Percentiles rank a stretch among this genome's conserved stretches.
phyloP scores from a whole-genome alignment of 1,140 invertebrate genomes.

The Drosophila novamexicana region DNA sequence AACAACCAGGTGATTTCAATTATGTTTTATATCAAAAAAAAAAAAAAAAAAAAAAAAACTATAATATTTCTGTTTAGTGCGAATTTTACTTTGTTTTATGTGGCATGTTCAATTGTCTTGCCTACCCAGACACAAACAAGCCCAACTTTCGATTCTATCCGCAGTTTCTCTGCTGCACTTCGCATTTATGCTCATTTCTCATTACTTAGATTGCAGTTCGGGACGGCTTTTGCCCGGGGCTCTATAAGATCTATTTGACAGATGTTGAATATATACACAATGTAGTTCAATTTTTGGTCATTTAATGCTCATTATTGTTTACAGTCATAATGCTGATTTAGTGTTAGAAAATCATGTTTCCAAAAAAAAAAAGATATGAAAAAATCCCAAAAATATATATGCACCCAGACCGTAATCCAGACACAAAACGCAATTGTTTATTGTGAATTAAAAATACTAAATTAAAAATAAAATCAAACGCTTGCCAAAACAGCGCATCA shows the following conservation, averaged over 20 bases:
- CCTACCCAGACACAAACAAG: conserved; percentile 49
- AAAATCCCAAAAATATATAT: no score
- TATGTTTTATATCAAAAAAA: conserved; percentile 28
- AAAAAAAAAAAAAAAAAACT: conserved; percentile 18
- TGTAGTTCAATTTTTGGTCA: conserved; percentile 37
- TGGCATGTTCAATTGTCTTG: conserved; percentile 72
- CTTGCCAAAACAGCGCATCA: conserved; percentile 64
- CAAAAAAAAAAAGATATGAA: not conserved
- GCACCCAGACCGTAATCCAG: not conserved
- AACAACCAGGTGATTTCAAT: conserved; percentile 71
- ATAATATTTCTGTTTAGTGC: conserved; percentile 46
- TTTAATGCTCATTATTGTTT: conserved; percentile 6
- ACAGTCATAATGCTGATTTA: not conserved
- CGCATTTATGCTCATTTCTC: conserved; percentile 8
- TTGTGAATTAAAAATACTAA: conserved; percentile 50
- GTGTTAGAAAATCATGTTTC: not conserved
- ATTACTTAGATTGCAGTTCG: conserved; percentile 19
- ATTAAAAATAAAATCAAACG: conserved; percentile 44
- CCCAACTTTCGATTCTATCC: conserved; percentile 40
- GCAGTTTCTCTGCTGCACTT: conserved; percentile 18
- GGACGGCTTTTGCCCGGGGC: conserved; percentile 14
- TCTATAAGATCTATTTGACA: conserved; percentile 33
- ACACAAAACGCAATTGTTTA: conserved; percentile 21
- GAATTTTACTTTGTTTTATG: conserved; percentile 54
- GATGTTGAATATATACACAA: conserved; percentile 21